Evolutionary conservation across 2,888 invertebrate species (phyloP).

Genomic region (Timema podura): DNA sequence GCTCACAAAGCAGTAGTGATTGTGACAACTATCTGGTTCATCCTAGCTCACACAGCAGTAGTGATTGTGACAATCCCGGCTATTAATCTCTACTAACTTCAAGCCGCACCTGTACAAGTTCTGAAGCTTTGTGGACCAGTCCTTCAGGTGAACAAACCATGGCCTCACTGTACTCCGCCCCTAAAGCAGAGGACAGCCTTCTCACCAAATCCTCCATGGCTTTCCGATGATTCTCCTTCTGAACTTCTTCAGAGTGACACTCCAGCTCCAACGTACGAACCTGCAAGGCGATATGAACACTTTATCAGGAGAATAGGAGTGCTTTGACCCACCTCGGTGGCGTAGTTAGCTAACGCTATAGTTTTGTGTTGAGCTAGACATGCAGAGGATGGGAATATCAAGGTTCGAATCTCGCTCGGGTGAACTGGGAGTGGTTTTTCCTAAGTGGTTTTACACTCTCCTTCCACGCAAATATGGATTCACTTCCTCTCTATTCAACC

Average conservation of each 20-base stretch:
- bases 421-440: no score
- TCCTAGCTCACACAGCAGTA: neutral
- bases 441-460: no score
- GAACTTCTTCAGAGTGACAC: slow-evolving; percentile 66
- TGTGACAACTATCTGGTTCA: no score
- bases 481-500: no score
- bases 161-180: slow-evolving; percentile 63
- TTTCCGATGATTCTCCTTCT: slow-evolving; percentile 59
- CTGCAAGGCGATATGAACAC: slow-evolving; percentile 14
- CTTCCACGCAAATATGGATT: no score
- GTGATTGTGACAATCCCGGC: neutral
- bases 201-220: slow-evolving; percentile 68
- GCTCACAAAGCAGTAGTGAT: neutral
- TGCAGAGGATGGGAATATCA: no score
- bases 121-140: slow-evolving; percentile 71
- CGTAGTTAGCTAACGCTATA: no score
- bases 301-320: no score
- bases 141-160: slow-evolving; percentile 52
- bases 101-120: slow-evolving; percentile 61
- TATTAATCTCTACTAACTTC: no score
- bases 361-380: no score
- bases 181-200: slow-evolving; percentile 66
- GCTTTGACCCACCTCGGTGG: no score
- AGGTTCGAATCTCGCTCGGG: no score
- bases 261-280: slow-evolving; percentile 68